Percentiles rank a stretch among this genome's conserved stretches.
These are phyloP conservation scores for Caenorhabditis macrosperma DNA, from an alignment of 2,888 invertebrate genomes.

Conservation along the genomic window DNA sequence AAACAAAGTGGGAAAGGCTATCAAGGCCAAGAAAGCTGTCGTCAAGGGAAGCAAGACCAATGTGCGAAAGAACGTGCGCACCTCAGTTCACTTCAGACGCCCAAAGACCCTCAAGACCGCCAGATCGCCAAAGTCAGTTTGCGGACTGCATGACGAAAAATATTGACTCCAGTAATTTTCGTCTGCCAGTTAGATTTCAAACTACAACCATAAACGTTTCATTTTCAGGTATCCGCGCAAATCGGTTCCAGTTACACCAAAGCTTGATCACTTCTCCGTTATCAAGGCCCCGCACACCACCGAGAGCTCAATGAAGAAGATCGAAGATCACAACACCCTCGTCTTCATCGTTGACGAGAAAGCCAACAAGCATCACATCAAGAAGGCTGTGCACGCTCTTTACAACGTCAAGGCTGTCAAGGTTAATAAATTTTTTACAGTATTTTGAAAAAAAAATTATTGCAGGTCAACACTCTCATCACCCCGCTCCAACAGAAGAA, in stretches of 20 bases:
- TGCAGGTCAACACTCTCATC: slow-evolving; percentile 80
- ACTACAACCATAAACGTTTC: background rate
- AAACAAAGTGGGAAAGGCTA: slow-evolving; percentile 75
- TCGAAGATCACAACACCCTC: slow-evolving; percentile 99
- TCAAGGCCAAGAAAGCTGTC: slow-evolving; percentile 78
- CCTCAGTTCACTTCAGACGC: slow-evolving; percentile 94
- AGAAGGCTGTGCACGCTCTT: slow-evolving; percentile 95
- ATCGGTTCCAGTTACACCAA: slow-evolving; percentile 89
- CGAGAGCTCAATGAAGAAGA: slow-evolving; percentile 99
- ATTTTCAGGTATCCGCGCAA: slow-evolving; percentile 88
- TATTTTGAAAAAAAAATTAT: background rate
- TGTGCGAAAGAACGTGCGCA: slow-evolving; percentile 86
- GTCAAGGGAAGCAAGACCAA: slow-evolving; percentile 72
- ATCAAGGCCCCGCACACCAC: slow-evolving; percentile 98
- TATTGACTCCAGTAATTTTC: too few species aligned
- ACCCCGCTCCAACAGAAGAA: slow-evolving; percentile 98
- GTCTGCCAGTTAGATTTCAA: background rate
- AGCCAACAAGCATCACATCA: slow-evolving; percentile 97
- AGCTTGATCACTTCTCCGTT: slow-evolving; percentile 90
- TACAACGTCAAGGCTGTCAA: slow-evolving; percentile 98
- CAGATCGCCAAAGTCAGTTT: slow-evolving; percentile 87
- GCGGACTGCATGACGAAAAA: too few species aligned
- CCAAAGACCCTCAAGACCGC: slow-evolving; percentile 91
- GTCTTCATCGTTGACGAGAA: slow-evolving; percentile 97
- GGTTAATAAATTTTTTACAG: slow-evolving; percentile 83